Evolutionary conservation across 2,888 invertebrate species (phyloP), one percentile per base, ranked within the genome.

Genomic region (Drosophila helvetica): DNA sequence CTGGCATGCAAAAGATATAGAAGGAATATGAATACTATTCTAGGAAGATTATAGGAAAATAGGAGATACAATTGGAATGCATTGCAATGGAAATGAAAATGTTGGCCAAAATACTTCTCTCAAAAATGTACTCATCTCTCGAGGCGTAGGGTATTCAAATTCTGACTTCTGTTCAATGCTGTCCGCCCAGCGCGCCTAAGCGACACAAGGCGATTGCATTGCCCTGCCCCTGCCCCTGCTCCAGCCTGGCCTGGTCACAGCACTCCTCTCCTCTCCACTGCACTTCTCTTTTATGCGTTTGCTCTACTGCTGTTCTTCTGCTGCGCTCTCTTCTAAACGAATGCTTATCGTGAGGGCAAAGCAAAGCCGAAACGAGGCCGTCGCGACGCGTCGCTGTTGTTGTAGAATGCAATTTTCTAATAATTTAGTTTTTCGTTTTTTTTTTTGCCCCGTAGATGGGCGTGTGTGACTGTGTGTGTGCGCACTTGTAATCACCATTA

Each of bases 401-500:
- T 71, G 67, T 53, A 73, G 78, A 82, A 79, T 85, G 85, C 87
- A 85, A 88, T 85, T 85, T 85, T 85, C 85, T 88, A 85, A 85
- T 85, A 85, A 88, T 88, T 85, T 85, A 43, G 61, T 72, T 79
- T 72, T 79, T 52, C 48, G 72, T 70, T n/a, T 42, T 47, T 38
- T 54, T 57, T 47, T 53, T 43, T 7, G 43, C 60, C 7, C 3
- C 42, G 30, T 50, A 18, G 18, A 33, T 33, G 18, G 63, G 65
- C 64, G 51, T 66, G 51, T 55, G 51, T 25, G 18, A 0, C 2
- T 62, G 57, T 73, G 57, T 68, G 33, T 77, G 74, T 68, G 71
- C 53, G 52, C 74, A 80, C 87, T 85, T 86, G 85, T 79, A 85
- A 85, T 85, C 87, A 89, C 75, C 81, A 89, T 84, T 87, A 84